These are phyloP conservation scores for Dolichotis patagonum DNA, from an alignment of 2,113 vertebrate species.

Conservation along the genomic window DNA sequence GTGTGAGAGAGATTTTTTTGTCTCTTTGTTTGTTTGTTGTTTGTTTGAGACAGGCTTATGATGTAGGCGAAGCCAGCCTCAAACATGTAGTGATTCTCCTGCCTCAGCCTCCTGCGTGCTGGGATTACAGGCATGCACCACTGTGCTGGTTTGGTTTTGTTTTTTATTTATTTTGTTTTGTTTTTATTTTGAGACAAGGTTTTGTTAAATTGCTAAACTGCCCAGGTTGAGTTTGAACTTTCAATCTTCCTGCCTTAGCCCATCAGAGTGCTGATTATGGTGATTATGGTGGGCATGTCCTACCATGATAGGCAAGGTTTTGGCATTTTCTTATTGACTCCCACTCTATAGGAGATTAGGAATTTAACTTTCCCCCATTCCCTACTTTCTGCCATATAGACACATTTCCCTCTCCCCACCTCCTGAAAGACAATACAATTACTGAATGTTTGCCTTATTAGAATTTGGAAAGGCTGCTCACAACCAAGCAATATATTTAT, in stretches of 20 bases:
- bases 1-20: too few species aligned
- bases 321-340: background rate
- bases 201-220: background rate
- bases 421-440: background rate
- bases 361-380: background rate
- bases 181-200: background rate
- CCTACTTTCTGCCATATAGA: background rate
- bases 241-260: background rate
- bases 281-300: background rate
- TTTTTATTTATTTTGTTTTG: too few species aligned
- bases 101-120: too few species aligned
- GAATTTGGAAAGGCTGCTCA: constrained; percentile 11
- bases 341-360: background rate
- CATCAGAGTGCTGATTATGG: background rate
- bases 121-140: too few species aligned
- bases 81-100: too few species aligned
- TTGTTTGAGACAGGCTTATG: too few species aligned
- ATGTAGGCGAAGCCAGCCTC: too few species aligned
- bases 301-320: background rate
- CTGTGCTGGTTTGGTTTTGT: too few species aligned
- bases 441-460: constrained; percentile 5
- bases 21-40: too few species aligned
- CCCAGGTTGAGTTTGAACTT: background rate
- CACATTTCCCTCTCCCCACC: background rate
- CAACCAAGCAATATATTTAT: background rate